Evolutionary conservation across 1,140 invertebrate species (phyloP), one percentile per base, ranked within the genome.

Genomic region (Hydropsyche tenuis): DNA sequence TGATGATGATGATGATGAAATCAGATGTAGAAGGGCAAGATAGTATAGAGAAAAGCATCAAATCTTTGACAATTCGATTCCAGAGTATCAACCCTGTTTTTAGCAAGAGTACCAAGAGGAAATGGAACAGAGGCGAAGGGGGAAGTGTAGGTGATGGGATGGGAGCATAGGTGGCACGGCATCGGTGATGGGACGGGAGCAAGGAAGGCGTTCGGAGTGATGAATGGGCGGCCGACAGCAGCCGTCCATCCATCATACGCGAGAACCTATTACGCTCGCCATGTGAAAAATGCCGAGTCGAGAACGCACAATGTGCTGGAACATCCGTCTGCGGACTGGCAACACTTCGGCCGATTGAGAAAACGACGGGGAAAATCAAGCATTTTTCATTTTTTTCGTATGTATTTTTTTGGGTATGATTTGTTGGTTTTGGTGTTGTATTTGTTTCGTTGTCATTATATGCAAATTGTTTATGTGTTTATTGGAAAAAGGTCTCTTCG

Each of bases 191-290:
- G 25, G 64, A 20, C 25, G 66, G 63, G 62, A n/a, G 73, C 14
- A n/a, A n/a, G n/a, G 68, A 23, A 25, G 42, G 73, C 37, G 53
- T 66, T 14, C 30, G 3, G 30, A 23, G 45, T 76, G 75, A 76
- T 76, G 75, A 73, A 76, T 76, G 75, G 62, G 42, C 66, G 66
- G 37, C 68, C 72, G 74, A 73, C 71, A 69, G 51, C 72, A 25
- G 68, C 75, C 65, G 66, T 43, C 72, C 66, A 76, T 76, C 72
- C 72, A 73, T 76, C 75, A 76, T 68, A 68, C 65, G 14, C 43
- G 14, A 68, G 65, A 68, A 68, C 65, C 65, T 68, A 68, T 68
- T 68, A 68, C 65, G 46, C 20, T 68, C 46, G 37, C 43, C 65
- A 68, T 46, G 25, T 51, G 37, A 68, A 68, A 68, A 68, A 68